These are phyloP conservation scores for Microcebus griseorufus DNA, from an alignment of 2,113 vertebrate genomes.

Conservation along the genomic window DNA sequence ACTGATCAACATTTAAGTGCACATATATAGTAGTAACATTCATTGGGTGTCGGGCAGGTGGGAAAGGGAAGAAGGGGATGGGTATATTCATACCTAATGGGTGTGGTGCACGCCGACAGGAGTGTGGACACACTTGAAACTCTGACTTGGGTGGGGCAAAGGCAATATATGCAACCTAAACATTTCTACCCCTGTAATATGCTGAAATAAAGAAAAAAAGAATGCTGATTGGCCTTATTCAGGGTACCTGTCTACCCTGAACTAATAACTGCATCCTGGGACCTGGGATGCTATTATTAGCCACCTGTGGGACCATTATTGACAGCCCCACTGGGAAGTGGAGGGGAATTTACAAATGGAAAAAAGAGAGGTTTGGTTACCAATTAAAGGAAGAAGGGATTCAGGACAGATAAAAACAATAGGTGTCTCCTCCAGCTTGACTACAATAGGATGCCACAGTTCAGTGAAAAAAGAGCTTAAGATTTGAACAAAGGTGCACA, in stretches of 20 bases:
- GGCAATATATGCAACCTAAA: too few species aligned
- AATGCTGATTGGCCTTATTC: background rate
- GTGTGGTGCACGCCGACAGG: too few species aligned
- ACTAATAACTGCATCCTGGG: background rate
- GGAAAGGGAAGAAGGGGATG: too few species aligned
- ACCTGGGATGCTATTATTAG: background rate
- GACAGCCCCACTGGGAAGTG: background rate
- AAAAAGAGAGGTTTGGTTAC: background rate
- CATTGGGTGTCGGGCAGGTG: too few species aligned
- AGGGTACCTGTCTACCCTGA: background rate
- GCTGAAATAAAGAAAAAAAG: too few species aligned
- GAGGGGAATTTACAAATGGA: background rate
- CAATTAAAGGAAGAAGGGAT: background rate
- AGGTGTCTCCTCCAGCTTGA: too few species aligned
- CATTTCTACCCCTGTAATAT: too few species aligned
- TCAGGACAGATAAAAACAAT: background rate
- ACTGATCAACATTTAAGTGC: too few species aligned
- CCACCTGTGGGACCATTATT: background rate
- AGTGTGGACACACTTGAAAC: too few species aligned
- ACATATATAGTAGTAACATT: too few species aligned
- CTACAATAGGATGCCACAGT: background rate
- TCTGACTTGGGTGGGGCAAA: too few species aligned
- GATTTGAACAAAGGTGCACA: background rate
- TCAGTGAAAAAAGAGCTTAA: background rate
- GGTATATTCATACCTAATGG: too few species aligned